phyloP scores from a whole-genome alignment of 2,797 vertebrate species.

The Prunella strophiata region DNA sequence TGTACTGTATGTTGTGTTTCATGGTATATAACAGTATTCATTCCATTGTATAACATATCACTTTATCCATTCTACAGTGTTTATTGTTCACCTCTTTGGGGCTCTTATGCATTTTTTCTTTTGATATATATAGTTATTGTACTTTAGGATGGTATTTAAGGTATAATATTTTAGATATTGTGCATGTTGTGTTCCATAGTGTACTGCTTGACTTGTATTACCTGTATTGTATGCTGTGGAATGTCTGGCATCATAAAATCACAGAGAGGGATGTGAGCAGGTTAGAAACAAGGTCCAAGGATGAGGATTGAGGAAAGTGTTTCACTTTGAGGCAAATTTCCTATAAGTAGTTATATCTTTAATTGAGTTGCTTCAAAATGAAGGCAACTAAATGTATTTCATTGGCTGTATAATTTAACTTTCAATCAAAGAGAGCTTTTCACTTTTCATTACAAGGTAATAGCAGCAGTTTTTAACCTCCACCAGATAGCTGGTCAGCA shows the following conservation, averaged over 20 bases:
- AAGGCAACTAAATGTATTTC: not conserved
- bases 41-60: not conserved
- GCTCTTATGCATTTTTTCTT: not conserved
- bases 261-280: not conserved
- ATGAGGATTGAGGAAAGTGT: rapidly evolving
- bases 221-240: not conserved
- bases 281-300: not conserved
- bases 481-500: not conserved
- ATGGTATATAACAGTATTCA: not conserved
- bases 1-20: not conserved
- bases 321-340: not conserved
- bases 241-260: not conserved
- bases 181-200: not conserved
- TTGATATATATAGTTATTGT: not conserved
- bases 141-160: not conserved
- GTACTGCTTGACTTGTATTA: not conserved
- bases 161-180: not conserved
- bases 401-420: not conserved
- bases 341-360: not conserved
- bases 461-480: not conserved
- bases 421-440: not conserved
- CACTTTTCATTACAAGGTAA: not conserved
- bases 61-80: not conserved
- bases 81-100: not conserved
- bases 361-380: not conserved